Percentiles rank a stretch among this genome's conserved stretches.
phyloP scores from a whole-genome alignment of 2,888 invertebrate species.

The Camponotus fellah region DNA sequence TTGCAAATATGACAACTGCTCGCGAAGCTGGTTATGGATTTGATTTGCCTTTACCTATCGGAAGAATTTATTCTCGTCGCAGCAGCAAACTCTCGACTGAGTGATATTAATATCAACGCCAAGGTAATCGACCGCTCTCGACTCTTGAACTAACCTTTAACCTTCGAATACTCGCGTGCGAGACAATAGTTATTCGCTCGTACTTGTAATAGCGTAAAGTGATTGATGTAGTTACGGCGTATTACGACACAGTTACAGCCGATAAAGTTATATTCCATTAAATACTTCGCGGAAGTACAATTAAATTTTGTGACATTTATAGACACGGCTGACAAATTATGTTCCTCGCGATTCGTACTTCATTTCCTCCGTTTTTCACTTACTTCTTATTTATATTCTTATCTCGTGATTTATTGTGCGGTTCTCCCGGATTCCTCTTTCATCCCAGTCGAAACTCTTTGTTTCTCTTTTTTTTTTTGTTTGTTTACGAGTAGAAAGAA shows the following conservation, averaged over 20 bases:
- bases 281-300: slow-evolving; percentile 23
- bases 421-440: background rate
- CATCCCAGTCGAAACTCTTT: background rate
- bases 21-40: slow-evolving; percentile 14
- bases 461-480: too few relatives aligned
- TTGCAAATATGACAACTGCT: background rate
- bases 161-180: slow-evolving; percentile 27
- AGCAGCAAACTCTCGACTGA: slow-evolving; percentile 29
- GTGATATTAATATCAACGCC: slow-evolving; percentile 54
- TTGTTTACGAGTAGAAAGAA: background rate
- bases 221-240: slow-evolving; percentile 46
- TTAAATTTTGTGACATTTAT: slow-evolving; percentile 38
- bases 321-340: slow-evolving; percentile 26
- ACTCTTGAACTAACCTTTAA: slow-evolving; percentile 35
- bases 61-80: slow-evolving; percentile 51
- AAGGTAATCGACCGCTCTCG: slow-evolving; percentile 41
- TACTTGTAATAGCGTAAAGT: slow-evolving; percentile 37
- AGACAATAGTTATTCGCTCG: slow-evolving; percentile 52
- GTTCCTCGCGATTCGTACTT: background rate
- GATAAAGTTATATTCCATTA: slow-evolving; percentile 50
- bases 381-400: background rate
- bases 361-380: background rate
- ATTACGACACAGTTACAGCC: slow-evolving; percentile 25
- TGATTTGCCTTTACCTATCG: slow-evolving; percentile 34
- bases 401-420: background rate